Evolutionary conservation across 2,888 invertebrate species (phyloP).

Genomic region (Drosophila acutilabella): DNA sequence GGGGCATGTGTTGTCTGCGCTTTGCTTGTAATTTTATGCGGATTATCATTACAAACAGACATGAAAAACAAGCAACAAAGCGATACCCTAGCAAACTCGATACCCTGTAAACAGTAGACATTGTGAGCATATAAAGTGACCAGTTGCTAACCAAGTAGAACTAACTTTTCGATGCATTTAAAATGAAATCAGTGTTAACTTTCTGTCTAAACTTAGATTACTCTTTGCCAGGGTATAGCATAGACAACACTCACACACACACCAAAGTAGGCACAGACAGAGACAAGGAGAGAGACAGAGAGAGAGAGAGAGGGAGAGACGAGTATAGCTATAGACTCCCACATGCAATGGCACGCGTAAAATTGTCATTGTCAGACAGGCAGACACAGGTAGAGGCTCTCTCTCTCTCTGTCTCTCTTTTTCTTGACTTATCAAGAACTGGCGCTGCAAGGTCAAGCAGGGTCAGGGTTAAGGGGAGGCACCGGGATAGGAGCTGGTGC

Average conservation of each 20-base stretch:
- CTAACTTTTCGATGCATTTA: no score
- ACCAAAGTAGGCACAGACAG: not conserved
- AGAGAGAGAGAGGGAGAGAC: not conserved
- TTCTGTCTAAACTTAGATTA: no score
- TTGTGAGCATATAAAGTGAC: not conserved
- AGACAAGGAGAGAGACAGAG: no score
- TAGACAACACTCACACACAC: no score
- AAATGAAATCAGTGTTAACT: no score
- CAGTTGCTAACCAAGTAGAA: not conserved
- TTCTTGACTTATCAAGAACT: constrained; percentile 37
- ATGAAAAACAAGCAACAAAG: constrained; percentile 31
- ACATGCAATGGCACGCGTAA: constrained; percentile 57
- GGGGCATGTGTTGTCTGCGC: constrained; percentile 67
- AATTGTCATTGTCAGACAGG: constrained; percentile 61
- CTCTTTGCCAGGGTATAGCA: no score
- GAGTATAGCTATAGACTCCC: not conserved
- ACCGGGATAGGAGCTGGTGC: no score
- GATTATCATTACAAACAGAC: constrained; percentile 80
- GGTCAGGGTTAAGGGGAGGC: no score
- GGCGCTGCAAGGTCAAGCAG: constrained; percentile 69
- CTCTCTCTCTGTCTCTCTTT: no score
- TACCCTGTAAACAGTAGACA: no score
- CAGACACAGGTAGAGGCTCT: constrained; percentile 35
- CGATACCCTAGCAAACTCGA: no score
- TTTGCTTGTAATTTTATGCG: constrained; percentile 82